These are phyloP conservation scores for Rotaria sp. DNA, from an alignment of 2,888 invertebrate genomes.

Conservation along the genomic window DNA sequence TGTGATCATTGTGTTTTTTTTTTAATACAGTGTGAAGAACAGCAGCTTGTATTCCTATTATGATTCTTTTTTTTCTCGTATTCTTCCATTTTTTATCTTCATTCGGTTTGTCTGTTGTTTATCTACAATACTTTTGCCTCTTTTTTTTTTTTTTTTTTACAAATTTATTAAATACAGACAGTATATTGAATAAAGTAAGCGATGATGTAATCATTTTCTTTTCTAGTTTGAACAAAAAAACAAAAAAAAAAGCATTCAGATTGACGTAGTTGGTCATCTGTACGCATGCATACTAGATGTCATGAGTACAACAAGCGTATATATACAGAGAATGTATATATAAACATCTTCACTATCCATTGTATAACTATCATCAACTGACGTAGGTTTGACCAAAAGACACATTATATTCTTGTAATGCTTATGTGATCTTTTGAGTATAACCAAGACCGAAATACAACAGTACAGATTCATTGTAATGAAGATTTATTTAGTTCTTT, in stretches of 20 bases:
- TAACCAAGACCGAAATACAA: not conserved
- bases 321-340: not conserved
- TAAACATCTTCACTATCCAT: not conserved
- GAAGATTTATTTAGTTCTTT: not conserved
- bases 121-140: not conserved
- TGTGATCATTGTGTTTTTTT: not conserved
- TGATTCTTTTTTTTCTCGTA: not conserved
- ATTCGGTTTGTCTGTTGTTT: not conserved
- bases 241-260: not conserved
- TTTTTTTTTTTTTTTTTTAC: not conserved
- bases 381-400: not conserved
- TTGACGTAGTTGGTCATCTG: not conserved
- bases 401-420: not conserved
- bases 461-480: not conserved
- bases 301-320: not conserved
- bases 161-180: not conserved
- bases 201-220: not conserved
- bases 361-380: not conserved
- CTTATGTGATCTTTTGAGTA: not conserved
- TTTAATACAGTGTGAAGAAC: not conserved
- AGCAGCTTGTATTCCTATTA: not conserved
- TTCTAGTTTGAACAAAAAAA: conserved; percentile 2
- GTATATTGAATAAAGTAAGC: not conserved
- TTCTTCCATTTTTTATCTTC: not conserved
- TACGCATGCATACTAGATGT: not conserved